phyloP scores from a whole-genome alignment of 2,797 vertebrate species.

The Syndactyla subalaris region DNA sequence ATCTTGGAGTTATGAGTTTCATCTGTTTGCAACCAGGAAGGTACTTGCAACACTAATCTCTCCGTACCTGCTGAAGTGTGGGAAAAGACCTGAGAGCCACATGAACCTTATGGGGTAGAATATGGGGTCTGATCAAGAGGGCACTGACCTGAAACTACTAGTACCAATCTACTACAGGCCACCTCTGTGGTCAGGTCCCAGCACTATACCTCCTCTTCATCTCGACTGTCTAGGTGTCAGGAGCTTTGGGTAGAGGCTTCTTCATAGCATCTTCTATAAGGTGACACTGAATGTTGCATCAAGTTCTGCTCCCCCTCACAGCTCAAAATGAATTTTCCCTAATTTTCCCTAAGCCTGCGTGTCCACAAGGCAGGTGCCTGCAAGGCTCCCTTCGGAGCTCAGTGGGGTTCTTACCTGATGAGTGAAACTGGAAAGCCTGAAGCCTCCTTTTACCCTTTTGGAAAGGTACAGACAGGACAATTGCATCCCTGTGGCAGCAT shows the following conservation, averaged over 20 bases:
- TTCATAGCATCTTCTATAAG: neutral
- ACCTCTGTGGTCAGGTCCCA: neutral
- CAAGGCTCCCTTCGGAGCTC: neutral
- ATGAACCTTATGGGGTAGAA: accelerated
- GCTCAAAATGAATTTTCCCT: neutral
- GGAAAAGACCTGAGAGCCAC: neutral
- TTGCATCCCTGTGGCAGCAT: neutral
- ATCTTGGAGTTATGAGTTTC: neutral
- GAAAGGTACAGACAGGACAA: neutral
- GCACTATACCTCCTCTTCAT: neutral
- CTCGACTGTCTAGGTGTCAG: neutral
- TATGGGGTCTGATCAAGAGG: neutral
- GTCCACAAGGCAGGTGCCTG: neutral
- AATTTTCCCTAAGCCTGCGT: neutral
- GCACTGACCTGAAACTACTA: neutral
- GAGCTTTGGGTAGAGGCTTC: neutral
- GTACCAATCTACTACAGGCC: neutral
- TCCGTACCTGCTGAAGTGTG: neutral
- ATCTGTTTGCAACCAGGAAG: neutral
- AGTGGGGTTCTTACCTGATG: neutral
- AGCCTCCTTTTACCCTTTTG: neutral
- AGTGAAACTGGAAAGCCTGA: neutral
- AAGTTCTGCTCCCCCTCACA: neutral
- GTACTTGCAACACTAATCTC: neutral
- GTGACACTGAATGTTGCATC: neutral